Evolutionary conservation across 1,140 invertebrate genomes (phyloP), one percentile per base, ranked within the genome.

Genomic region (Sipha flava): DNA sequence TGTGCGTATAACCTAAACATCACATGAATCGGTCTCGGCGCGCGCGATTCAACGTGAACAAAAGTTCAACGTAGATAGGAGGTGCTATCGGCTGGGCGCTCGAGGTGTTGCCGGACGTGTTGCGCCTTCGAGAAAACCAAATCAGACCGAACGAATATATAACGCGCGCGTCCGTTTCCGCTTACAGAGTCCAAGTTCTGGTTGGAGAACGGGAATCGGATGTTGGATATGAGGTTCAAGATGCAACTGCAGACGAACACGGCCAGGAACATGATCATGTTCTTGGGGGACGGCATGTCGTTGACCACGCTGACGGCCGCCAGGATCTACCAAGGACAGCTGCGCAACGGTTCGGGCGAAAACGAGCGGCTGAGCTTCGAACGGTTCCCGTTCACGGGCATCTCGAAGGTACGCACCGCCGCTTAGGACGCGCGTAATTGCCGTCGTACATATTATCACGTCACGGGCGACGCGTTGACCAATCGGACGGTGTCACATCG

Each of bases 221-320:
- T 12, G 7, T 62, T 84, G 23, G 31, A 79, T 0, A 37, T 72
- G n/a, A 73, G 79, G n/a, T 29, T 82, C 21, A 47, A 62, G 16
- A 64, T 62, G 29, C 18, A 75, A 43, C 54, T 75, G 21, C 81
- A 79, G 40, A 82, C 43, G 0, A 83, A 85, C 0, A 81, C 77
- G 62, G 92, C 92, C 3, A 91, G 90, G 81, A 93, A 93, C 84
- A 86, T 92, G 0, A 90, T 94, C 16, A 84, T 94, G 77, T 92
- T 93, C 82, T 83, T 94, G 47, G 93, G 92, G 0, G 92, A 94
- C 83, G 93, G 93, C 1, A 90, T 94, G 88, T 91, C 91, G 0
- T 85, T 93, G 7, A 85, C 90, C 1, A 93, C 92, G 0, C 82
- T 93, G 10, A 90, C 90, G 0, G 90, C 91, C 0, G 89, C 89